Base-by-base conservation (phyloP, 2,888 invertebrate genomes). In the Lamproptera curius region DNA sequence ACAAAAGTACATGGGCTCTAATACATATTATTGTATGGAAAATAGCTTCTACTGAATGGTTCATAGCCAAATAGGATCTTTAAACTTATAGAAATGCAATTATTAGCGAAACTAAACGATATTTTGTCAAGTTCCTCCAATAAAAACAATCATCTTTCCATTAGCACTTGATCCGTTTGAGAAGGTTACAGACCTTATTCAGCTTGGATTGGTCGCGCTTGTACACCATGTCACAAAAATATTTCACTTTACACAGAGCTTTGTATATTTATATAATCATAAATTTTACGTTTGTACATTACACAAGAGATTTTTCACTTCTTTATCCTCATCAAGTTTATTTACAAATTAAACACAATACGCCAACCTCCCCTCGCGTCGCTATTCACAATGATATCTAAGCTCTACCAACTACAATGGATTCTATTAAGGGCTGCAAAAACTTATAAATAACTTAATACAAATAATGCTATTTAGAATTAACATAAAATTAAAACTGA, bases 221-320 rank as follows among this genome's bases (percentile, higher is more conserved):
- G 65, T 73, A 83, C 83, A 84, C 72, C 84, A 81, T 82, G 84
- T 84, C 86, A 83, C 83, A 83, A 86, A 79, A 86, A 82, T 83
- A 84, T 77, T 76, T 67, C n/a, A 70, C 67, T 76, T 75, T 77
- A 72, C 75, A 77, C 61, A 61, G 68, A n/a, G n/a, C n/a, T 70
- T 42, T 75, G 68, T 77, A 75, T 76, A 74, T 73, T 65, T 67
- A 65, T 76, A 73, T 73, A 59, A 60, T 58, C 63, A 78, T 78
- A 81, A 78, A 79, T 82, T 81, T 80, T 75, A 76, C 61, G 76
- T 86, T 84, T 85, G 84, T 85, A 86, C 84, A 84, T 83, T 76
- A 76, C 73, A 75, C 67, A 54, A 76, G 76, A 76, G 73, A 76
- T 81, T 58, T 68, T 59, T 2, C 10, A 5, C 6, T 20, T 20